Percentiles rank a stretch among this genome's conserved stretches.
These are phyloP conservation scores for Apotomis betuletana DNA, from an alignment of 2,888 invertebrate genomes.

Conservation along the genomic window DNA sequence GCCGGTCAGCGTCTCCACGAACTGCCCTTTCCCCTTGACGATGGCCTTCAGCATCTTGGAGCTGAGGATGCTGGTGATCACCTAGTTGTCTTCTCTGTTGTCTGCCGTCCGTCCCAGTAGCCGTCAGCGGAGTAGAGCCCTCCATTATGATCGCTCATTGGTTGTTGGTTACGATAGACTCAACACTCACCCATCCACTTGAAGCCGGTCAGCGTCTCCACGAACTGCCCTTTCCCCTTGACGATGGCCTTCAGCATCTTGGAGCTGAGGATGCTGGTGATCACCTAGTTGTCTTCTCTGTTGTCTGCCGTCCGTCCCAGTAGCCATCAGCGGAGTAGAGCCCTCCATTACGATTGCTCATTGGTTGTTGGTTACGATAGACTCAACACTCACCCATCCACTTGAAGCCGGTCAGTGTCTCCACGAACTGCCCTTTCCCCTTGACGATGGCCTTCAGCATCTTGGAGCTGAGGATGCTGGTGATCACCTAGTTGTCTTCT, in stretches of 20 bases:
- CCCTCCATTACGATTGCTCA: no score
- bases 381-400: constrained; percentile 90
- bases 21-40: constrained; percentile 89
- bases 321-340: no score
- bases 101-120: constrained; percentile 91
- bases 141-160: no score
- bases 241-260: constrained; percentile 95
- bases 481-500: constrained; percentile 81
- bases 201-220: constrained; percentile 98
- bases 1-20: constrained; percentile 95
- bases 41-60: constrained; percentile 96
- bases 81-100: constrained; percentile 84
- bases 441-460: constrained; percentile 92
- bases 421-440: constrained; percentile 88
- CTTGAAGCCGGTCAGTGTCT: constrained; percentile 99
- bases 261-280: constrained; percentile 71
- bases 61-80: no score
- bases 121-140: no score
- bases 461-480: constrained; percentile 84
- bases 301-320: constrained; percentile 91
- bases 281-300: constrained; percentile 84
- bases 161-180: no score
- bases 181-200: constrained; percentile 94
- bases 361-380: no score
- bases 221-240: constrained; percentile 87